These are phyloP conservation scores for Microcebus ravelobensis DNA, from an alignment of 2,113 vertebrate genomes.

Conservation along the genomic window DNA sequence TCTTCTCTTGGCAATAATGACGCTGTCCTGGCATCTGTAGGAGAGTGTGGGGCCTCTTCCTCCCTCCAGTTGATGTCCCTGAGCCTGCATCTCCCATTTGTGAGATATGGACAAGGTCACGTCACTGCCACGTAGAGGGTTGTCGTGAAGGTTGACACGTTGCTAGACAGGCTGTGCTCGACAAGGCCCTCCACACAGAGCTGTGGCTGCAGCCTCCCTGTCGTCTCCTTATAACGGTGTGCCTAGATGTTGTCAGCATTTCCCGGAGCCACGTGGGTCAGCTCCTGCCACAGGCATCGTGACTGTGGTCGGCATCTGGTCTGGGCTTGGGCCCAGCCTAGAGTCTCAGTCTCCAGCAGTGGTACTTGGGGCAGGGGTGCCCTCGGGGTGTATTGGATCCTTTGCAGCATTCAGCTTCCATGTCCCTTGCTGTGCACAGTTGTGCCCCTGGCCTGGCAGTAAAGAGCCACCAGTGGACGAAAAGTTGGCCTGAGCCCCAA, in stretches of 20 bases:
- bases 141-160: neutral
- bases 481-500: neutral
- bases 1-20: no score
- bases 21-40: fast-evolving
- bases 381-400: fast-evolving
- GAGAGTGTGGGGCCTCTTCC: fast-evolving
- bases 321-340: neutral
- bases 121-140: fast-evolving
- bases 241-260: neutral
- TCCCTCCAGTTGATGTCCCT: fast-evolving
- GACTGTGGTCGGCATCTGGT: no score
- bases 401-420: fast-evolving
- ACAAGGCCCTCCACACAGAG: fast-evolving
- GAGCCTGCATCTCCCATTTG: fast-evolving
- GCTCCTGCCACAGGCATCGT: fast-evolving
- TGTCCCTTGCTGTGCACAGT: no score
- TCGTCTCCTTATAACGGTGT: neutral
- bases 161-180: fast-evolving
- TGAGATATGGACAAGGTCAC: fast-evolving
- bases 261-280: neutral
- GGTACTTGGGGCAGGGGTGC: neutral
- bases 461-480: fast-evolving
- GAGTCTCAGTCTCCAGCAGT: neutral
- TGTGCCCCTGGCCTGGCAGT: fast-evolving
- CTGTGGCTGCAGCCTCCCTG: fast-evolving